Evolutionary conservation across 1,140 invertebrate species (phyloP).

Genomic region (Heliothis subflexa): DNA sequence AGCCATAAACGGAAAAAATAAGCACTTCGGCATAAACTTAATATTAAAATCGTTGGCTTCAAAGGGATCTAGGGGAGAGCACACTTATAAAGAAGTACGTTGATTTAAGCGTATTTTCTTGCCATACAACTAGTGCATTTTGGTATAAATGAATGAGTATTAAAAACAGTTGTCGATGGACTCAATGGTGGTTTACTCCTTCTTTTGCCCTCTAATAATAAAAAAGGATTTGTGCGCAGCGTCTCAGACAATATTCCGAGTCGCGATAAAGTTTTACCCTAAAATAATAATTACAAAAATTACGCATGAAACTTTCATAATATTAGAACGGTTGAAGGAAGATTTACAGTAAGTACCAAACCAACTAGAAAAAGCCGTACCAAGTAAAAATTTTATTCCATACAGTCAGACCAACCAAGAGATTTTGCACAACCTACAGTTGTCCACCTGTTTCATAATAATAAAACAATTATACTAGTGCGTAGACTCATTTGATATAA

Average conservation of each 20-base stretch:
- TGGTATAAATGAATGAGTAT: background rate
- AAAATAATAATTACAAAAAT: too few species aligned
- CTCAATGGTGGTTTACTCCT: too few species aligned
- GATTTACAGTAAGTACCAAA: background rate
- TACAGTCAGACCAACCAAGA: background rate
- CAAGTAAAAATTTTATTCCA: background rate
- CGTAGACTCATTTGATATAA: slow-evolving; percentile 26
- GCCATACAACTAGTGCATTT: background rate
- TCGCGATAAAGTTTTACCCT: too few species aligned
- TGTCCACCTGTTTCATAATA: slow-evolving; percentile 8
- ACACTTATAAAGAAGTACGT: too few species aligned
- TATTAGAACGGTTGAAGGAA: background rate
- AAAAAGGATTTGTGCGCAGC: too few species aligned
- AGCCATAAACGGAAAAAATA: background rate
- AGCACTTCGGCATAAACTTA: slow-evolving; percentile 3
- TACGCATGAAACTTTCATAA: too few species aligned
- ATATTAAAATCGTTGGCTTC: background rate
- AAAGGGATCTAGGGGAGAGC: background rate
- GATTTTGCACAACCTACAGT: background rate
- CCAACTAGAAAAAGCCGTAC: background rate
- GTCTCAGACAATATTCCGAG: too few species aligned
- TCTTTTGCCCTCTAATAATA: too few species aligned
- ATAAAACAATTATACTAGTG: slow-evolving; percentile 24
- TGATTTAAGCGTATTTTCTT: too few species aligned
- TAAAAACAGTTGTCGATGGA: background rate